phyloP scores from a whole-genome alignment of 2,888 invertebrate genomes.

The Lissocephala sabroskyi region DNA sequence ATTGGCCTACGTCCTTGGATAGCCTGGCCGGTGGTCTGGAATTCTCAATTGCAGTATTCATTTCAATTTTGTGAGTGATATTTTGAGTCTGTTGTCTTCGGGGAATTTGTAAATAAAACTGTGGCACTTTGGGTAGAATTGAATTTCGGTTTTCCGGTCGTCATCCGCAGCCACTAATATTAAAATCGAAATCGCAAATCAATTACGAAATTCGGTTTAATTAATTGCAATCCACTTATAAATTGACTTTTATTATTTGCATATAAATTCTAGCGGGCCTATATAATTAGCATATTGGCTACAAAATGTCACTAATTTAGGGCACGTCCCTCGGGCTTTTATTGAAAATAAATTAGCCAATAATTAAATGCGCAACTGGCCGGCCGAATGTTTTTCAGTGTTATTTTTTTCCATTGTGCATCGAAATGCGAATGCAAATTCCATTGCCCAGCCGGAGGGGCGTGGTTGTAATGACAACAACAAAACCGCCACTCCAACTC shows the following conservation, averaged over 20 bases:
- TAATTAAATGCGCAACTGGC: slow-evolving; percentile 37
- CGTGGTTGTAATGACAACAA: slow-evolving; percentile 34
- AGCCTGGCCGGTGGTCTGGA: too few species aligned
- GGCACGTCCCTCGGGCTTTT: slow-evolving; percentile 8
- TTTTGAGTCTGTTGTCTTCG: too few species aligned
- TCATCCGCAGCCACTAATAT: too few species aligned
- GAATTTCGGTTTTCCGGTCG: too few species aligned
- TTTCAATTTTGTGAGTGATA: too few species aligned
- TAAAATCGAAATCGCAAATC: too few species aligned
- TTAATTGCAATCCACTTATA: slow-evolving; percentile 36
- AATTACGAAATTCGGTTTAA: slow-evolving; percentile 32
- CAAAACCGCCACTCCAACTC: too few species aligned
- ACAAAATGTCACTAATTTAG: slow-evolving; percentile 31
- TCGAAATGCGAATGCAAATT: background rate
- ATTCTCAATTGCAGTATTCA: too few species aligned
- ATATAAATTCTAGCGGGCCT: slow-evolving; percentile 1
- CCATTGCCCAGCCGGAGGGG: slow-evolving; percentile 3
- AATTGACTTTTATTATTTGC: slow-evolving; percentile 25
- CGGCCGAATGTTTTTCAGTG: background rate
- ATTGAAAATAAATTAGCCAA: slow-evolving; percentile 59
- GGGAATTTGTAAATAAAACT: too few species aligned
- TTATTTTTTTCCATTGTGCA: slow-evolving; percentile 22
- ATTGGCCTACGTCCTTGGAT: too few species aligned
- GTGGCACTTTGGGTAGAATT: too few species aligned
- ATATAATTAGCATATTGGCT: slow-evolving; percentile 23